Evolutionary conservation across 2,113 vertebrate species (phyloP), one percentile per base, ranked within the genome.

Genomic region (Tragelaphus imberbis): DNA sequence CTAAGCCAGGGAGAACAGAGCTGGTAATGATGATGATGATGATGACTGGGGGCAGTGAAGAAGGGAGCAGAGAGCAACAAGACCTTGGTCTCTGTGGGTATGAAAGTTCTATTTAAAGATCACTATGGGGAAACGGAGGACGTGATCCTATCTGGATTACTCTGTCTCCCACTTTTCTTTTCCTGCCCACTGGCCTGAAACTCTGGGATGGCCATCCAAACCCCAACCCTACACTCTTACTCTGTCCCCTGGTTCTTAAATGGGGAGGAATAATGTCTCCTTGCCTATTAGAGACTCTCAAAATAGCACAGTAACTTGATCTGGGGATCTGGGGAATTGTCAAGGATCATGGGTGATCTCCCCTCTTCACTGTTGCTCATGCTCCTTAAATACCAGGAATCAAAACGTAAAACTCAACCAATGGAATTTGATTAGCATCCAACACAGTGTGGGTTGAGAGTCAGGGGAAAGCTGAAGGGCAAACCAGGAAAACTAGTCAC

Each of bases 281-380:
- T 17, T 90, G 89, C 94, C 92, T 81, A 77, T 63, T 59, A 95
- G 58, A 96, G 88, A 89, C 75, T 93, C 97, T 87, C 30, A 93
- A 96, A 98, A 98, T 97, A 98, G 93, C 61, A 58, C 9, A 77
- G 97, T 84, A 89, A 98, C 91, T 93, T 86, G 85, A 97, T 91
- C 91, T 94, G 89, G 90, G 84, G 89, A 96, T 96, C 63, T 89
- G 63, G 91, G 91, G 89, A 93, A 94, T 92, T 96, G 93, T 97
- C 63, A 77, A 79, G 91, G 97, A 88, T 90, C 88, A 92, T 7
- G 84, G 93, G 33, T 95, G 84, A 90, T 91, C 91, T 93, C 86
- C 61, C 86, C 58, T 91, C 58, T 49, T 81, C 85, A 84, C 93
- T 84, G 55, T 91, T 91, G 65, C 61, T 80, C 61, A 95, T n/a